Evolutionary conservation across 2,888 invertebrate genomes (phyloP).

Genomic region (Scaptomyza cyrtandrae): DNA sequence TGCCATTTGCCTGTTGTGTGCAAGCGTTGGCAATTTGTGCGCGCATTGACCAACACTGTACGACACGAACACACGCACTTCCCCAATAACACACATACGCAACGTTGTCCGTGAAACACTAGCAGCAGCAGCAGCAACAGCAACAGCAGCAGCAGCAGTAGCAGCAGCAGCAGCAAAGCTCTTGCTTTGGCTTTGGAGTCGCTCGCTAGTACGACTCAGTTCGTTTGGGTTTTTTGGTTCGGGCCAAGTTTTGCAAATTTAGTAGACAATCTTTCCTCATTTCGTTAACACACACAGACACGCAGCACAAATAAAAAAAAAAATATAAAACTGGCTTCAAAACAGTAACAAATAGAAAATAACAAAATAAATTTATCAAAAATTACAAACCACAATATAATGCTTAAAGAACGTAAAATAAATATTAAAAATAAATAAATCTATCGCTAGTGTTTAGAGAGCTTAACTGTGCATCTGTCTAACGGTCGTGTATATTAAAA

Average conservation of each 20-base stretch:
- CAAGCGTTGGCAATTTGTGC: conserved; percentile 71
- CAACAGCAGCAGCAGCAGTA: conserved; percentile 39
- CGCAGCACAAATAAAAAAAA: conserved; percentile 53
- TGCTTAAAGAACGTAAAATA: conserved; percentile 1
- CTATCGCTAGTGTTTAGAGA: conserved; percentile 36
- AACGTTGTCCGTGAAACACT: conserved; percentile 54
- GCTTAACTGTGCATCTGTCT: conserved; percentile 45
- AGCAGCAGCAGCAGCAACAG: conserved; percentile 23
- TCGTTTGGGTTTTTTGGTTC: conserved; percentile 45
- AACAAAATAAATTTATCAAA: conserved; percentile 15
- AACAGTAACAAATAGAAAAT: conserved; percentile 39
- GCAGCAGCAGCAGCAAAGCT: conserved; percentile 50
- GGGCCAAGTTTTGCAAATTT: conserved; percentile 66
- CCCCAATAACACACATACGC: conserved; percentile 62
- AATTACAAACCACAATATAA: neutral
- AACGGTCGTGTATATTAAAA: conserved; percentile 29
- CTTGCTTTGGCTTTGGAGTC: conserved; percentile 35
- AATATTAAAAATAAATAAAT: conserved; percentile 11
- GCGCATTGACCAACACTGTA: conserved; percentile 70
- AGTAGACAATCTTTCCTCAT: conserved; percentile 82
- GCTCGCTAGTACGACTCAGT: conserved; percentile 34
- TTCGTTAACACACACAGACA: conserved; percentile 76
- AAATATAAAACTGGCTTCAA: conserved; percentile 38
- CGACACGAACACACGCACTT: conserved; percentile 55
- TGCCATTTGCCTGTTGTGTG: conserved; percentile 69